Conservation (phyloP, 2,888 invertebrate genomes). For the Noctua fimbriata region DNA sequence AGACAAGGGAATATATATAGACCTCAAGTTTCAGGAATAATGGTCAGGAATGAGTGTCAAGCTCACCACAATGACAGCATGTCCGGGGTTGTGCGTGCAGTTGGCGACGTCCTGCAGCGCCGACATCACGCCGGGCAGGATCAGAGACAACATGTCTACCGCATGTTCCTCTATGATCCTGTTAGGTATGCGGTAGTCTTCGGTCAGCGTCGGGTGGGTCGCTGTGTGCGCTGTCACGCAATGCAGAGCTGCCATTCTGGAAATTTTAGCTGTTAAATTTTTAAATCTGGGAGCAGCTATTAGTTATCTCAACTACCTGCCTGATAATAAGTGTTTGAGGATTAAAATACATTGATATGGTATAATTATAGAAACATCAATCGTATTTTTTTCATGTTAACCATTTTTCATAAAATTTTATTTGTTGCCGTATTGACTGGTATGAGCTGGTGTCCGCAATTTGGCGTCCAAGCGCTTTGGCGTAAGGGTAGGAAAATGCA, state of each 20-base stretch:
- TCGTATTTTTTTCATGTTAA: not conserved
- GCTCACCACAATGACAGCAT: constrained; percentile 90
- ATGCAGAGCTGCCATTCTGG: constrained; percentile 82
- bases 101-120: constrained; percentile 91
- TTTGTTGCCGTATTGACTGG: not conserved
- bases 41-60: not conserved
- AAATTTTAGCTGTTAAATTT: constrained; percentile 1
- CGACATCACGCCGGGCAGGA: constrained; percentile 92
- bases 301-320: not conserved
- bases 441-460: not conserved
- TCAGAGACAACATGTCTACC: constrained; percentile 90
- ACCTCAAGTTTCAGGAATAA: not conserved
- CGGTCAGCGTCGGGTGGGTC: constrained; percentile 85
- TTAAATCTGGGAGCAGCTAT: not conserved
- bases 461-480: not conserved
- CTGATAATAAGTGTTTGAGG: not conserved
- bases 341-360: not conserved
- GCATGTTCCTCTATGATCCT: constrained; percentile 79
- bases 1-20: not conserved
- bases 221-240: constrained; percentile 92
- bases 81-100: constrained; percentile 91
- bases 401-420: not conserved
- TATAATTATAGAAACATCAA: not conserved
- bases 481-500: not conserved
- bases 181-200: constrained; percentile 88